These are phyloP conservation scores for Drosophila kokeensis DNA, from an alignment of 2,888 invertebrate species.

Conservation along the genomic window DNA sequence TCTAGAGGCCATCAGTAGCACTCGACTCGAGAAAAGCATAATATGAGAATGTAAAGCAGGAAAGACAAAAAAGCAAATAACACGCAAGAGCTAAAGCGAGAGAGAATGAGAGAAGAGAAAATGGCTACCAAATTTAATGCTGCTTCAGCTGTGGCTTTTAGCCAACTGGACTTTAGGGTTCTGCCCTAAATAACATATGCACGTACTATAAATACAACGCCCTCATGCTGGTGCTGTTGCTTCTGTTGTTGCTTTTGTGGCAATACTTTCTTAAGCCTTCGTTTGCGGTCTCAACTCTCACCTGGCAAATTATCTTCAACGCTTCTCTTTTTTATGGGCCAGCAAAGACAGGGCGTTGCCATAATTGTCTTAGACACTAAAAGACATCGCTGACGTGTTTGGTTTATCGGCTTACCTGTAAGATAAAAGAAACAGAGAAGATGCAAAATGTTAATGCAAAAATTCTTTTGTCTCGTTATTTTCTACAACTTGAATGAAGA, in stretches of 20 bases:
- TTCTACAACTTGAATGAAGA: neutral
- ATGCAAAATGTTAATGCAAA: slow-evolving; percentile 42
- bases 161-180: slow-evolving; percentile 57
- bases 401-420: slow-evolving; percentile 52
- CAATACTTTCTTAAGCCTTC: slow-evolving; percentile 18
- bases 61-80: slow-evolving; percentile 30
- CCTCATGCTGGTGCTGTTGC: slow-evolving; percentile 37
- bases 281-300: slow-evolving; percentile 45
- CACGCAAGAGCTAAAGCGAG: neutral
- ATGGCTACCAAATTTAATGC: slow-evolving; percentile 61
- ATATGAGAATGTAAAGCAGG: slow-evolving; percentile 64
- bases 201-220: slow-evolving; percentile 60
- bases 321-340: slow-evolving; percentile 53
- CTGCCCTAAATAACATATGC: slow-evolving; percentile 42
- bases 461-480: slow-evolving; percentile 11
- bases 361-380: slow-evolving; percentile 56
- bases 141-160: slow-evolving; percentile 21
- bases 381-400: slow-evolving; percentile 17
- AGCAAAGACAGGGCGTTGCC: slow-evolving; percentile 62
- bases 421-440: slow-evolving; percentile 29
- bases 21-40: slow-evolving; percentile 49
- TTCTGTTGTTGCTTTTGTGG: slow-evolving; percentile 9
- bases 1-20: slow-evolving; percentile 65
- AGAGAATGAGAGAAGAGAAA: slow-evolving; percentile 31
- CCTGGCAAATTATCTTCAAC: slow-evolving; percentile 57